Base-by-base conservation (phyloP, 2,113 vertebrate genomes). In the Clupea harengus region DNA sequence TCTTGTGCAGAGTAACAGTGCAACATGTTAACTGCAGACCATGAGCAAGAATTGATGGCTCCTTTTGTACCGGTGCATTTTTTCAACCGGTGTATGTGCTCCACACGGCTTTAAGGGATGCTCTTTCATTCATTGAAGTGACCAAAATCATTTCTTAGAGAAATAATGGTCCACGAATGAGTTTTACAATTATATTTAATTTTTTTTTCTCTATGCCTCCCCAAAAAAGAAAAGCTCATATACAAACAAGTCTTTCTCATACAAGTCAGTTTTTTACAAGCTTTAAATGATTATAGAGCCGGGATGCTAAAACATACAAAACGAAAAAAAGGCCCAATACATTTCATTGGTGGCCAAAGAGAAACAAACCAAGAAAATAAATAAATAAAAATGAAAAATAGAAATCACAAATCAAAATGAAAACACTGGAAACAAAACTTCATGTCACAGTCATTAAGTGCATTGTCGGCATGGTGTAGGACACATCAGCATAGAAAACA, bases 221-320 rank as follows among this genome's bases (percentile, higher is more conserved):
- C 83, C 81, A 10, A 91, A 89, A 86, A 64, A 39, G 39, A 91
- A 92, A 93, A 85, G 89, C 88, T 90, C 89, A 93, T 87, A 82
- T 87, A 87, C 92, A 91, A 89, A 93, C 90, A 92, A 89, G 88
- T 90, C 91, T 60, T 57, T 88, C 93, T 91, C 91, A 91, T 88
- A 89, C 75, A 86, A 86, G 91, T 92, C 91, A 91, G 89, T 91
- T 89, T 89, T 89, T 72, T 91, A 91, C 91, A 89, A 90, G 92
- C 93, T 90, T 92, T 91, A 52, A 91, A 93, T 89, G 92, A 90
- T 88, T 78, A 89, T 84, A 91, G 90, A 93, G 90, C 92, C 90
- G 45, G 91, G 85, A 91, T 89, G 90, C 91, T 89, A 87, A 87
- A 90, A 54, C 87, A 90, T 86, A 91, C 87, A 88, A 87, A 89